Conservation (phyloP, 1,140 invertebrate species). For the Brachionus asplanchnoidis region DNA sequence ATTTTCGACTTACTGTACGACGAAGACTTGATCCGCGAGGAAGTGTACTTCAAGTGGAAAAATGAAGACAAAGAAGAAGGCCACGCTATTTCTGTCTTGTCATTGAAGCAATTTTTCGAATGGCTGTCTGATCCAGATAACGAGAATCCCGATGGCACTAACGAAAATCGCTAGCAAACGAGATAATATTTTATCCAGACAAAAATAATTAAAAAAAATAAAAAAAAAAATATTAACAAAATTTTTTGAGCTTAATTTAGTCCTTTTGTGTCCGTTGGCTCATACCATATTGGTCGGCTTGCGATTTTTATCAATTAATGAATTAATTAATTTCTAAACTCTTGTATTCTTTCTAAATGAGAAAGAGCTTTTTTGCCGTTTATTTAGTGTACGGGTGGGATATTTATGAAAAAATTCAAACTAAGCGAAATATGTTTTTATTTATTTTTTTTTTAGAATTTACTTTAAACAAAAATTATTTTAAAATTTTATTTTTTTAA, state of each 20-base stretch:
- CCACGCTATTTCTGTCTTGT: slow-evolving; percentile 8
- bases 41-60: slow-evolving; percentile 20
- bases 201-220: slow-evolving; percentile 12
- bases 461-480: not conserved
- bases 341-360: not conserved
- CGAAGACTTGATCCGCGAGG: slow-evolving; percentile 28
- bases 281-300: not conserved
- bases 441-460: not conserved
- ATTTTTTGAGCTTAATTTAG: slow-evolving; percentile 14
- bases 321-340: slow-evolving; percentile 10
- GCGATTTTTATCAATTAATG: not conserved
- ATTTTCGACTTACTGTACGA: slow-evolving; percentile 37
- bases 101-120: slow-evolving; percentile 35
- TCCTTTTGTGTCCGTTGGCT: not conserved
- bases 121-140: slow-evolving; percentile 25
- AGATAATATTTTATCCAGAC: not conserved
- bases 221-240: not conserved
- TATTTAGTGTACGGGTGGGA: not conserved
- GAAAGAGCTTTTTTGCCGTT: not conserved
- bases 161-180: not conserved
- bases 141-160: not conserved
- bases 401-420: not conserved
- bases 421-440: not conserved
- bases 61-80: slow-evolving; percentile 6
- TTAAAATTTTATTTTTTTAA: not conserved